Evolutionary conservation across 1,140 invertebrate genomes (phyloP).

Genomic region (Drosophila orena): DNA sequence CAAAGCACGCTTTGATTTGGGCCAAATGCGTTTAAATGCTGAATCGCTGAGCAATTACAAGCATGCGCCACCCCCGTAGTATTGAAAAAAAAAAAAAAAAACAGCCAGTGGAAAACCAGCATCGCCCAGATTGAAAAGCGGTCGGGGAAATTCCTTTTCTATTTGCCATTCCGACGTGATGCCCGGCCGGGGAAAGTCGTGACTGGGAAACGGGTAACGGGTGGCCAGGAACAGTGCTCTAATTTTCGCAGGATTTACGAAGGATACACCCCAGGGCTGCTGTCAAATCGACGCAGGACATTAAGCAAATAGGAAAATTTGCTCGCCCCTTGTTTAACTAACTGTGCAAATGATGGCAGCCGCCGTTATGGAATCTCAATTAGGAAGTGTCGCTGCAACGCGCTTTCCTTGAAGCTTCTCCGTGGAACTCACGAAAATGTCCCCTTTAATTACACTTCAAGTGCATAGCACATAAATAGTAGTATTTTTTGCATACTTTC

Average conservation of each 20-base stretch:
- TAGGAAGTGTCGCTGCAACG: slow-evolving; percentile 54
- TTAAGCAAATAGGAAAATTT: slow-evolving; percentile 70
- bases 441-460: slow-evolving; percentile 50
- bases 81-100: slow-evolving; percentile 6
- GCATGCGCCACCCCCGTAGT: slow-evolving; percentile 28
- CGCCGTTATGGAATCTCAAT: slow-evolving; percentile 69
- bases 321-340: slow-evolving; percentile 65
- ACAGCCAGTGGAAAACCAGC: slow-evolving; percentile 15
- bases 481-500: not conserved
- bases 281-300: slow-evolving; percentile 58
- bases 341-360: slow-evolving; percentile 69
- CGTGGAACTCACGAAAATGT: not conserved
- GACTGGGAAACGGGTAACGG: slow-evolving; percentile 39
- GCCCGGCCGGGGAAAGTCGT: slow-evolving; percentile 35
- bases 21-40: slow-evolving; percentile 40
- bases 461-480: not conserved
- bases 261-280: slow-evolving; percentile 1
- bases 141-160: slow-evolving; percentile 63
- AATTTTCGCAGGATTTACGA: slow-evolving; percentile 8
- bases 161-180: slow-evolving; percentile 71
- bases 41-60: slow-evolving; percentile 60
- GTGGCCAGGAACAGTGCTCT: slow-evolving; percentile 9
- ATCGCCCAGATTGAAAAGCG: slow-evolving; percentile 16
- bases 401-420: not conserved
- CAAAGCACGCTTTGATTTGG: slow-evolving; percentile 53